Conservation (phyloP, 2,888 invertebrate species). For the Sinohyriopsis cumingii region DNA sequence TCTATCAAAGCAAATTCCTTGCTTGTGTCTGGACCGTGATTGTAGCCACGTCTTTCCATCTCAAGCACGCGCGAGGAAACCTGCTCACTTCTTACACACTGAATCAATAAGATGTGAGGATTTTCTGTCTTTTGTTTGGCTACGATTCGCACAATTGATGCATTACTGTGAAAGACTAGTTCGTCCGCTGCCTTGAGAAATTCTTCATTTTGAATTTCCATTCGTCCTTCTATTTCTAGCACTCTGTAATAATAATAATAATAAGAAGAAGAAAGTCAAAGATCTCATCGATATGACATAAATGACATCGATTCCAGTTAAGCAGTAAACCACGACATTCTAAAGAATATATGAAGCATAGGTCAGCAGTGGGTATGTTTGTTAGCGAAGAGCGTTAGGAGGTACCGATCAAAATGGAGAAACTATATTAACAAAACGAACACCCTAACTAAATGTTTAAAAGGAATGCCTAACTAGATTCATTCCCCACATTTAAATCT, state of each 20-base stretch:
- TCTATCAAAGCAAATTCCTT: constrained; percentile 2
- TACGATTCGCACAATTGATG: constrained; percentile 4
- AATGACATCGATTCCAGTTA: too few relatives aligned
- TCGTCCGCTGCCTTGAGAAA: constrained; percentile 3
- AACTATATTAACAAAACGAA: too few relatives aligned
- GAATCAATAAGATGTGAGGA: background rate
- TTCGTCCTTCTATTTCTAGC: background rate
- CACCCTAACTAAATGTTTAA: too few relatives aligned
- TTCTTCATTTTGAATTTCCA: background rate
- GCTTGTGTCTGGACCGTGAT: constrained; percentile 2
- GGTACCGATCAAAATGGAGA: too few relatives aligned
- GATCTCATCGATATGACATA: too few relatives aligned
- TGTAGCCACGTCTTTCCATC: background rate
- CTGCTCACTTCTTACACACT: constrained; percentile 1
- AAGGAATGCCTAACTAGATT: too few relatives aligned
- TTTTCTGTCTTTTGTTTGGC: constrained; percentile 1
- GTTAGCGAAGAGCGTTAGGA: too few relatives aligned
- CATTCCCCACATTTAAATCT: too few relatives aligned
- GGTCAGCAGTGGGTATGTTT: too few relatives aligned
- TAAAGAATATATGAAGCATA: too few relatives aligned
- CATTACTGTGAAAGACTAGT: background rate
- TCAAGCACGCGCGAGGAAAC: background rate
- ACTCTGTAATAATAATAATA: background rate
- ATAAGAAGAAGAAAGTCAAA: too few relatives aligned
- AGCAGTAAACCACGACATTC: too few relatives aligned